Base-by-base conservation (phyloP, 2,113 vertebrate genomes). In the Pelodiscus sinensis region DNA sequence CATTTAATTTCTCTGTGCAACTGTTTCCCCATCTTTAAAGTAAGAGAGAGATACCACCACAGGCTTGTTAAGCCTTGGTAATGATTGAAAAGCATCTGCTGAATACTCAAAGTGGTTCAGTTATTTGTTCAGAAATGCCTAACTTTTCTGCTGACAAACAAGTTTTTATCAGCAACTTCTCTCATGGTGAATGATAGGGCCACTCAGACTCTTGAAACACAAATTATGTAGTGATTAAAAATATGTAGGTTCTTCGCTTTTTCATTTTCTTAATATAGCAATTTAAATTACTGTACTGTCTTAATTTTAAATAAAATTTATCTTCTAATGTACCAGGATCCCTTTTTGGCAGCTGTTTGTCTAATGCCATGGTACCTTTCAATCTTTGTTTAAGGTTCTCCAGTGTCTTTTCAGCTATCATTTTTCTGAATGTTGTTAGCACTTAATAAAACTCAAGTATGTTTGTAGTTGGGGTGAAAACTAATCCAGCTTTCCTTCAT, bases 1-100 rank as follows among this genome's bases (percentile, higher is more conserved):
- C 94, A 93, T 89, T 82, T 68, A 71, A 27, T 78, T 52, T 92
- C 82, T 78, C 44, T 85, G 91, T 91, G 80, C 91, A 83, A 89
- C 58, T 18, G 65, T 89, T 79, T 85, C 54, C 82, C 8, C 78
- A 51, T 81, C 55, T 50, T 0, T 87, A 77, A 85, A 31, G 68
- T 78, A 35, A 85, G 54, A 51, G n/a, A 84, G 85, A 56, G 18
- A 44, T 75, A 94, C 79, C 62, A 65, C 27, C 90, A 24, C 80
- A 55, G 68, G 57, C 80, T 85, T 51, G 11, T 91, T 95, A 1
- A 0, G 2, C 57, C 44, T 92, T 83, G 57, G 73, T 75, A 82
- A 1, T 87, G 25, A 87, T 87, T 95, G 83, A 58, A 92, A 89
- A 81, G 50, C 25, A 2, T 18, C 80, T 27, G 62, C 27, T 29